These are phyloP conservation scores for Manis pentadactyla DNA, from an alignment of 2,797 vertebrate species.

Conservation along the genomic window DNA sequence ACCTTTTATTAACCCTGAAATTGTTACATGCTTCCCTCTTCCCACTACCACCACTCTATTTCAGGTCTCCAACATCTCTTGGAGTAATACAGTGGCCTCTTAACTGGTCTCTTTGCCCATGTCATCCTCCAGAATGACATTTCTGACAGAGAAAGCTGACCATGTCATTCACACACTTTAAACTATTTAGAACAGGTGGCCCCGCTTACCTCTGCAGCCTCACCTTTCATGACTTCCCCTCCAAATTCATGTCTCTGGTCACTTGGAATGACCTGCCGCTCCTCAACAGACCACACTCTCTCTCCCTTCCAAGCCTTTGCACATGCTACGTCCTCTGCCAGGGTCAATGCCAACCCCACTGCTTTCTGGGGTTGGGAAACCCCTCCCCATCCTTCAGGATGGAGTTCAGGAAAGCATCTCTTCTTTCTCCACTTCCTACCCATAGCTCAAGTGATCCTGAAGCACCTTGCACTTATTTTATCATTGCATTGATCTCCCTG, in stretches of 20 bases:
- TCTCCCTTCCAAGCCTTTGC: background rate
- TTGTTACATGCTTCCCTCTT: background rate
- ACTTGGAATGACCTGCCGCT: background rate
- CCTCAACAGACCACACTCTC: background rate
- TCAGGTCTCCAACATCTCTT: background rate
- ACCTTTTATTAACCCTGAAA: background rate
- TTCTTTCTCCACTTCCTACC: background rate
- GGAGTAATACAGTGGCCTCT: background rate
- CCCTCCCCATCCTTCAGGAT: background rate
- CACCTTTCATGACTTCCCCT: background rate
- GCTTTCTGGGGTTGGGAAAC: background rate
- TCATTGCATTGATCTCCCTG: background rate
- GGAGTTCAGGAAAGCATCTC: background rate
- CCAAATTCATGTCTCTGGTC: background rate
- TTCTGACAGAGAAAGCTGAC: background rate
- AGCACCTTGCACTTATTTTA: background rate
- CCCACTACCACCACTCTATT: background rate
- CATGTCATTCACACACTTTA: background rate
- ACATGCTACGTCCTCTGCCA: background rate
- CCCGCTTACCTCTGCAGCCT: background rate
- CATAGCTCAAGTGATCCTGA: background rate
- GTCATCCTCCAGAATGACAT: background rate
- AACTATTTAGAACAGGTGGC: background rate
- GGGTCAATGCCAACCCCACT: background rate
- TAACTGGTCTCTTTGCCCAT: background rate